A percentile compares a stretch with the other conserved stretches of the same genome.
Evolutionary conservation across 2,797 vertebrate genomes (phyloP).

Genomic region (Setipinna tenuifilis): DNA sequence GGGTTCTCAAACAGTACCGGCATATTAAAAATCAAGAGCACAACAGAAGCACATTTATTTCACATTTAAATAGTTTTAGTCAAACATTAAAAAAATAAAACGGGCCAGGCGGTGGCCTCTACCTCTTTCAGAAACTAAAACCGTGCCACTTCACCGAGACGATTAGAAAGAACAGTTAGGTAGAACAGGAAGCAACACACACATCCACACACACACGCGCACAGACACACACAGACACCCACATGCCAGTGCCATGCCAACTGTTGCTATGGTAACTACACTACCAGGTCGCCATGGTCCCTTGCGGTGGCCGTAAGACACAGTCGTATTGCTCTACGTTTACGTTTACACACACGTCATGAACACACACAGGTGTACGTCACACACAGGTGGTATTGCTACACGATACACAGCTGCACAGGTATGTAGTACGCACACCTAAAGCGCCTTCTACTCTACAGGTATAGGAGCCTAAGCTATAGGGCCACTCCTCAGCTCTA

Average conservation of each 20-base stretch:
- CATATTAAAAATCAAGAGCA: constrained; percentile 61
- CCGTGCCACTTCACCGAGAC: background rate
- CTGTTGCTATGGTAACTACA: constrained; percentile 24
- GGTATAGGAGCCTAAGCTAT: background rate
- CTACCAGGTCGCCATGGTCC: constrained; percentile 15
- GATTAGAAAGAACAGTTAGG: background rate
- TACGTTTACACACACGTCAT: too few species aligned
- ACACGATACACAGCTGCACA: too few species aligned
- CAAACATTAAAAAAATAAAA: constrained; percentile 62
- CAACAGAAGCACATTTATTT: constrained; percentile 61
- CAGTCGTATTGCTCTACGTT: background rate
- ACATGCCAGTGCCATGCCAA: constrained; percentile 25
- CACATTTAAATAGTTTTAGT: constrained; percentile 73
- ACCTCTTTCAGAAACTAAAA: constrained; percentile 41
- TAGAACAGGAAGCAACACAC: background rate
- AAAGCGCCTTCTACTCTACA: background rate
- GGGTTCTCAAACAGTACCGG: constrained; percentile 48
- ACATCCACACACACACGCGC: background rate
- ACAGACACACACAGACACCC: background rate
- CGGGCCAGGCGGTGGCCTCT: constrained; percentile 51
- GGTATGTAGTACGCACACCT: background rate
- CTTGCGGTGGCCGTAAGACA: background rate
- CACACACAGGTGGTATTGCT: too few species aligned
- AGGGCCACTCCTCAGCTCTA: too few species aligned
- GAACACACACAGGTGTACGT: too few species aligned